Evolutionary conservation across 2,888 invertebrate genomes (phyloP), one percentile per base, ranked within the genome.

Genomic region (Deilephila elpenor): DNA sequence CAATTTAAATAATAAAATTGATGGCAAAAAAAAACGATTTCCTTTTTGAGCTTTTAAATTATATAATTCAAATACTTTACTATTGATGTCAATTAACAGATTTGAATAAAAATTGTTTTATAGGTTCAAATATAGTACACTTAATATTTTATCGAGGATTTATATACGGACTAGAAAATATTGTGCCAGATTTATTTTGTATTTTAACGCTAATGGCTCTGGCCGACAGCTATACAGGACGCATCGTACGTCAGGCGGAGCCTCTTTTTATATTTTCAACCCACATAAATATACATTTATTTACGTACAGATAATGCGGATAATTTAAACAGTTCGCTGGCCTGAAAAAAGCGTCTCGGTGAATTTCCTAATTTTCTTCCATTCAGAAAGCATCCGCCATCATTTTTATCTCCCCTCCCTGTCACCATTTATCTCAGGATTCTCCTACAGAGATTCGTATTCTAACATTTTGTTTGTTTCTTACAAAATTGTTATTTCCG

Each of bases 401-500:
- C 92, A 93, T 93, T 93, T 93, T 93, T 93, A 93, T 93, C 93
- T 92, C 91, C 92, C 92, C 92, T 90, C 89, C 82, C 86, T 89
- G 91, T 90, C 89, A 89, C 87, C 90, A 91, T 93, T 93, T 93
- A 94, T 93, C 93, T 92, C 88, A 82, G 85, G 87, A 86, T 88
- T 87, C 88, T 90, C 83, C 84, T 87, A 87, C 90, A 89, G 87
- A 87, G 89, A 91, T 89, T 91, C 90, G 85, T 87, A 86, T 88
- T 89, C 90, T 89, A 89, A 92, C 90, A 89, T 93, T 94, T 92
- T 93, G 91, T 93, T 93, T 93, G 92, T 93, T 91, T 92, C 91
- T 90, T 89, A 87, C 88, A 84, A 93, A 93, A 93, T 93, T 93
- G 93, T 93, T 93, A 93, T 94, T 93, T 94, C 93, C 93, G 92